A percentile compares a stretch with the other conserved stretches of the same genome.
Evolutionary conservation across 1,140 invertebrate species (phyloP).

Genomic region (Pseudomyrmex sp.): DNA sequence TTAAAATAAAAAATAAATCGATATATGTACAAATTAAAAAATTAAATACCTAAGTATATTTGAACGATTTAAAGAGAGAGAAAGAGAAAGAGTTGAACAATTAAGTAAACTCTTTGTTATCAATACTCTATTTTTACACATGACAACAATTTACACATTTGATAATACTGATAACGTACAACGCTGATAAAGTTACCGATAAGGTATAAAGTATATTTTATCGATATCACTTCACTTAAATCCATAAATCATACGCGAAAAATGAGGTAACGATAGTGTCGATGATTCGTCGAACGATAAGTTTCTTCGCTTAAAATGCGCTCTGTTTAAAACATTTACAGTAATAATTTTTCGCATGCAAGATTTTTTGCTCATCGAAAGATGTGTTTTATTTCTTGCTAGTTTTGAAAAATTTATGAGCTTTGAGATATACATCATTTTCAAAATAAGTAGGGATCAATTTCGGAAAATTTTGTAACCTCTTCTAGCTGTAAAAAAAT

Average conservation of each 20-base stretch:
- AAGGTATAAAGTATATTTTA: conserved; percentile 22
- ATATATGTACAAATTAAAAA: no score
- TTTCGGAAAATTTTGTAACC: conserved; percentile 19
- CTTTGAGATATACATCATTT: neutral
- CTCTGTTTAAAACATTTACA: conserved; percentile 19
- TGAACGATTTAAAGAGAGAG: neutral
- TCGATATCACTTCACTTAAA: conserved; percentile 34
- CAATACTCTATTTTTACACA: conserved; percentile 10
- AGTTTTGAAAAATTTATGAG: neutral
- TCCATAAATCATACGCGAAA: conserved; percentile 37
- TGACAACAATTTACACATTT: conserved; percentile 42
- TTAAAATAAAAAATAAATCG: no score
- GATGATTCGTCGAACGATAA: conserved; percentile 53
- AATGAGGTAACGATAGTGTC: conserved; percentile 43
- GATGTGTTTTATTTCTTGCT: conserved; percentile 2
- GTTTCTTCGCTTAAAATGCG: conserved; percentile 45
- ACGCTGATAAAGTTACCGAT: conserved; percentile 17
- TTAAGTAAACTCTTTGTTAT: conserved; percentile 30
- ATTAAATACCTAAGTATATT: neutral
- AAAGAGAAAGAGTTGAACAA: no score
- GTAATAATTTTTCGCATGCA: conserved; percentile 31
- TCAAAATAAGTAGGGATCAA: conserved; percentile 25
- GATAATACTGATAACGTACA: neutral
- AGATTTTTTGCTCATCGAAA: conserved; percentile 17
- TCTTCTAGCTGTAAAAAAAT: neutral